Evolutionary conservation across 2,797 vertebrate species (phyloP).

Genomic region (Graptemys geographica): DNA sequence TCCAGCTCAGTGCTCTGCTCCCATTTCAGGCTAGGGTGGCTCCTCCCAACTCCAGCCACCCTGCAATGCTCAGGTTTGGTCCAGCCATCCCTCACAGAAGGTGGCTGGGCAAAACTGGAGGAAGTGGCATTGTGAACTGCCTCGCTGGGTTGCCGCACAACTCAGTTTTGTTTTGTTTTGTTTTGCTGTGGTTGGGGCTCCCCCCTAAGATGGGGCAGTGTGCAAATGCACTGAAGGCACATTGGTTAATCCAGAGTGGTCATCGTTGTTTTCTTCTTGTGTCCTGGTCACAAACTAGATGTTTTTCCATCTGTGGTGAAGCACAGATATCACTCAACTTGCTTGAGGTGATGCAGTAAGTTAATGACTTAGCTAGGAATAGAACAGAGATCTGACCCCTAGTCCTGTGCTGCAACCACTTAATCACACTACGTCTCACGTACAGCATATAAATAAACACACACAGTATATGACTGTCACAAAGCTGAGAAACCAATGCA

Average conservation of each 20-base stretch:
- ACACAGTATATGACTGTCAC: constrained; percentile 41
- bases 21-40: not conserved
- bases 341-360: not conserved
- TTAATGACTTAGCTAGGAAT: not conserved
- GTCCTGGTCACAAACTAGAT: not conserved
- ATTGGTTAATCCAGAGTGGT: not conserved
- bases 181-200: not conserved
- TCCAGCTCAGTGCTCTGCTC: not conserved
- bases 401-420: constrained; percentile 9
- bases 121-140: not conserved
- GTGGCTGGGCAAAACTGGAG: not conserved
- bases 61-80: not conserved
- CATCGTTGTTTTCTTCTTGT: not conserved
- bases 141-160: not conserved
- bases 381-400: not conserved
- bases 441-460: not conserved
- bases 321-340: not conserved
- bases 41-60: not conserved
- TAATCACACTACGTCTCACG: constrained; percentile 17
- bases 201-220: not conserved
- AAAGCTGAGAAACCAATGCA: constrained; percentile 42
- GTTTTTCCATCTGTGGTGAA: not conserved
- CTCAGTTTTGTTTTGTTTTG: not conserved
- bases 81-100: not conserved
- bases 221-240: not conserved